Conservation (phyloP, 2,797 vertebrate genomes). For the Furcifer pardalis region DNA sequence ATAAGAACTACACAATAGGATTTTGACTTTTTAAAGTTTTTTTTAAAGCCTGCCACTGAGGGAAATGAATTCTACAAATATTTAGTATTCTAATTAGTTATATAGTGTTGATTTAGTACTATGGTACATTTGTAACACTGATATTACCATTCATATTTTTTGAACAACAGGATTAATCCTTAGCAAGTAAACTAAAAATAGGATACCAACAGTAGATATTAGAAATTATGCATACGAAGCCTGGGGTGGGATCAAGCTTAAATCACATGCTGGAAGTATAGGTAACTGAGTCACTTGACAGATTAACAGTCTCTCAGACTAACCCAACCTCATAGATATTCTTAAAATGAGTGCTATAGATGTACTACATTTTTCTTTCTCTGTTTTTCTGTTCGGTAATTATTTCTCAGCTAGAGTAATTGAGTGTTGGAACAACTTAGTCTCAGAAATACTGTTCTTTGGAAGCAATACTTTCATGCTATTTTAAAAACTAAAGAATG, state of each 20-base stretch:
- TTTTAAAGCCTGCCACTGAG: not conserved
- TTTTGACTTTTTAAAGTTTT: too few species aligned
- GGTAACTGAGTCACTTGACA: not conserved
- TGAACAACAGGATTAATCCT: not conserved
- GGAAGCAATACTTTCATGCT: not conserved
- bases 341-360: not conserved
- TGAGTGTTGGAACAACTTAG: not conserved
- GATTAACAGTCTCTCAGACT: not conserved
- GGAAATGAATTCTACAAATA: too few species aligned
- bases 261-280: not conserved
- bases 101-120: not conserved
- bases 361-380: not conserved
- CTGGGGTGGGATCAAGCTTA: not conserved
- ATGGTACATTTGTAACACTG: not conserved
- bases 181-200: not conserved
- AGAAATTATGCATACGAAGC: not conserved
- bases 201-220: not conserved
- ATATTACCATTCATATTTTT: not conserved
- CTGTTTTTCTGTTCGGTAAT: not conserved
- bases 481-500: too few species aligned
- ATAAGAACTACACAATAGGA: too few species aligned
- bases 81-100: not conserved
- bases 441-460: not conserved
- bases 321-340: not conserved
- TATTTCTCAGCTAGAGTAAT: not conserved